A percentile compares a stretch with the other conserved stretches of the same genome.
Evolutionary conservation across 2,797 vertebrate species (phyloP).

Genomic region (Oreortyx pictus): DNA sequence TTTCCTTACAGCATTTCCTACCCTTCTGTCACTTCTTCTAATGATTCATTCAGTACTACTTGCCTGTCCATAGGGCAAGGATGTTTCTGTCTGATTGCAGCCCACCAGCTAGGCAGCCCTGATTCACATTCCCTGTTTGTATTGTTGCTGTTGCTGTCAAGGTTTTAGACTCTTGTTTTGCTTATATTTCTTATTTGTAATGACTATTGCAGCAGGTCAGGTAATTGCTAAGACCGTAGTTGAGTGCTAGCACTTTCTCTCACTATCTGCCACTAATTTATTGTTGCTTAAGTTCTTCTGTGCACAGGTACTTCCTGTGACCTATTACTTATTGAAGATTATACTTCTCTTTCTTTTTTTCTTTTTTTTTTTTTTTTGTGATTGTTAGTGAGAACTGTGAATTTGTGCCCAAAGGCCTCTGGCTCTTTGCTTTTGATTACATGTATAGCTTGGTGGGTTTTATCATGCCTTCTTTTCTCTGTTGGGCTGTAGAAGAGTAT

Average conservation of each 20-base stretch:
- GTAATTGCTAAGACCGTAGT: neutral
- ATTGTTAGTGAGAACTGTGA: neutral
- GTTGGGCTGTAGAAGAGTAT: neutral
- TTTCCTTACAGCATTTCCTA: neutral
- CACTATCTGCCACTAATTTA: neutral
- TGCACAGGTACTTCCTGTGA: neutral
- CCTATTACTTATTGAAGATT: fast-evolving
- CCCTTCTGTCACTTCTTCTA: neutral
- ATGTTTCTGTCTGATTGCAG: neutral
- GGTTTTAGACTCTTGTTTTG: neutral
- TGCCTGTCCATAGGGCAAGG: too few species aligned
- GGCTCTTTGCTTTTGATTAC: neutral
- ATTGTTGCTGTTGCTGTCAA: neutral
- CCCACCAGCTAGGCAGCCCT: fast-evolving
- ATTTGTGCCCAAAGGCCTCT: neutral
- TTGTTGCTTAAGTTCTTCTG: neutral
- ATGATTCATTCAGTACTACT: neutral
- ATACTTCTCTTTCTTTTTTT: neutral
- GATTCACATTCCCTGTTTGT: neutral
- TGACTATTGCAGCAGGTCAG: neutral
- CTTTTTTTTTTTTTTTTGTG: neutral
- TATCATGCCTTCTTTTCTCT: neutral
- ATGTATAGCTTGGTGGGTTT: neutral
- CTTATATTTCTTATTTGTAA: neutral
- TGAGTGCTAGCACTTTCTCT: neutral